Evolutionary conservation across 2,113 vertebrate species (phyloP), one percentile per base, ranked within the genome.

Genomic region (Cariama cristata): DNA sequence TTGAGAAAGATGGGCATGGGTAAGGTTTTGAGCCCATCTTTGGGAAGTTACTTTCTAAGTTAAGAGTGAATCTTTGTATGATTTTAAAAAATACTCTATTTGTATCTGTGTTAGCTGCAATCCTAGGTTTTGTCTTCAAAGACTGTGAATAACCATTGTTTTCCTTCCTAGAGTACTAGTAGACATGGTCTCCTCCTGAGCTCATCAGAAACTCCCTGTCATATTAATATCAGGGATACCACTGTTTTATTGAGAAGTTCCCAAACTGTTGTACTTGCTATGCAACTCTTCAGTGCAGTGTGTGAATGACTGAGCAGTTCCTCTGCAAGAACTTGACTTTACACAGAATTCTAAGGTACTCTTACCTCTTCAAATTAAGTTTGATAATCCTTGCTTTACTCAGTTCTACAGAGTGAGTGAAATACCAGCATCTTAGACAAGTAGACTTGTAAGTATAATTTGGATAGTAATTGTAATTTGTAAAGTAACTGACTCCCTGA

Each of bases 401-500:
- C 13, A 35, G 1, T 76, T 95, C 24, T 73, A 76, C 32, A 58
- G 20, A 68, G 18, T 72, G 42, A 87, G 77, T 89, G 49, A 92
- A 96, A 75, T 15, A 68, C 7, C 27, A 79, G 59, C 49, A 91
- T 53, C 22, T 89, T 87, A 81, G 59, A 91, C 42, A 73, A 79
- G 69, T 17, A 92, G 63, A 67, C 20, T 84, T 92, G 24, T 84
- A 93, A 86, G n/a, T 91, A 68, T 91, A 96, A 89, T 85, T 82
- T 94, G n/a, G 40, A 53, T 85, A 89, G 89, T 72, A 91, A 91
- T 96, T 94, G 42, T 44, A 93, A 89, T 96, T 95, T 95, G 73
- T 94, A 95, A 81, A 60, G 60, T 66, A 72, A 38, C 62, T 53
- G 50, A 69, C 38, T 87, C 38, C 11, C 19, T 47, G 24, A 85